Base-by-base conservation (phyloP, 2,888 invertebrate genomes). In the Callyntrura sp. region DNA sequence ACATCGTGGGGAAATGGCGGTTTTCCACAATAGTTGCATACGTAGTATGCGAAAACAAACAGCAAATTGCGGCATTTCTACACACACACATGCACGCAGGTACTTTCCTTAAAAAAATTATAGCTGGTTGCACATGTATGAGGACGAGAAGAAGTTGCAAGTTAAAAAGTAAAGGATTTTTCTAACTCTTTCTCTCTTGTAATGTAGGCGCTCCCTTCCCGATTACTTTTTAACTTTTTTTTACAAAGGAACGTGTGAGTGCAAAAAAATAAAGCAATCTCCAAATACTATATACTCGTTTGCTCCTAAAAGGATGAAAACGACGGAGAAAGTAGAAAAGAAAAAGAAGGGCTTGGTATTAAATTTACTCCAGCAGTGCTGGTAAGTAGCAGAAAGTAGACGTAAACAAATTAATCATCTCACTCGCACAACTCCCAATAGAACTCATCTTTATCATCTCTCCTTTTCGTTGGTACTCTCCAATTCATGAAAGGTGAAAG, bases 401-500 rank as follows among this genome's bases (percentile, higher is more conserved):
- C 91, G 90, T 89, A 90, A 91, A 91, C 91, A 91, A 91, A 91
- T 91, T 91, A 90, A 91, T 91, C 91, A 91, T 91, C 84, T 90
- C 91, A 65, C 81, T 81, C 79, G 51, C 62, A 48, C 81, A 81
- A 81, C 81, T 87, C 87, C 87, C 87, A 87, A 81, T 81, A 87
- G 87, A 81, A 70, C 87, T 81, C 87, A 81, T 81, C 76, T 81
- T 87, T 55, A 85, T 51, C 73, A 57, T 73, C 70, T 43, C 76
- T 79, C 68, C 79, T 79, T 48, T 86, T 78, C 45, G 79, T 51
- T 51, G 25, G 48, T 76, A 76, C 70, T 43, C 43, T 70, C 43
- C 43, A 43, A 35, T n/a, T 57, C 79, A 14, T 79, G 35, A 57
- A 70, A 76, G 76, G 76, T 76, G 51, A 76, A 79, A 79, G 51